phyloP scores from a whole-genome alignment of 2,113 vertebrate species.

The Leucopternis melanops region DNA sequence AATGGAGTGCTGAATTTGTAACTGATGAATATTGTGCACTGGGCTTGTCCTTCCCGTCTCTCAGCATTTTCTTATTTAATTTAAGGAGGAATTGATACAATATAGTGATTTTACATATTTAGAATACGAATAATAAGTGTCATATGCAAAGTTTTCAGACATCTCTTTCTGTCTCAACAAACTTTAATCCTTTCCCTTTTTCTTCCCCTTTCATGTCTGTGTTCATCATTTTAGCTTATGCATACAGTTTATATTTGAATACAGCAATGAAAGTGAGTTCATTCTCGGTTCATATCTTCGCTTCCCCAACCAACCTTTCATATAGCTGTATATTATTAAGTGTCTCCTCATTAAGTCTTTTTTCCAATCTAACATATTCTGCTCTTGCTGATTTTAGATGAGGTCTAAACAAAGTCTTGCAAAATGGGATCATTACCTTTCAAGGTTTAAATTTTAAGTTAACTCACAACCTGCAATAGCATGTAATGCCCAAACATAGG shows the following conservation, averaged over 20 bases:
- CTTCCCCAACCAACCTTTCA: neutral
- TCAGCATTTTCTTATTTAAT: neutral
- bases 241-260: neutral
- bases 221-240: neutral
- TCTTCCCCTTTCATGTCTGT: neutral
- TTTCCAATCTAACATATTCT: neutral
- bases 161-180: neutral
- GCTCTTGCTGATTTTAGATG: neutral
- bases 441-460: neutral
- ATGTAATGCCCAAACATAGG: neutral
- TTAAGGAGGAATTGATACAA: neutral
- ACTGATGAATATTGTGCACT: neutral
- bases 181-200: neutral
- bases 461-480: neutral
- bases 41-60: neutral
- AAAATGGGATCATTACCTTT: neutral
- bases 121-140: neutral
- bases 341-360: neutral
- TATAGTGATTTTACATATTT: neutral
- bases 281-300: neutral
- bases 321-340: neutral
- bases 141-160: neutral
- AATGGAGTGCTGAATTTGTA: neutral
- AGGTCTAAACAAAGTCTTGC: neutral
- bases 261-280: neutral